Evolutionary conservation across 2,797 vertebrate genomes (phyloP).

Genomic region (Buphagus erythrorhynchus): DNA sequence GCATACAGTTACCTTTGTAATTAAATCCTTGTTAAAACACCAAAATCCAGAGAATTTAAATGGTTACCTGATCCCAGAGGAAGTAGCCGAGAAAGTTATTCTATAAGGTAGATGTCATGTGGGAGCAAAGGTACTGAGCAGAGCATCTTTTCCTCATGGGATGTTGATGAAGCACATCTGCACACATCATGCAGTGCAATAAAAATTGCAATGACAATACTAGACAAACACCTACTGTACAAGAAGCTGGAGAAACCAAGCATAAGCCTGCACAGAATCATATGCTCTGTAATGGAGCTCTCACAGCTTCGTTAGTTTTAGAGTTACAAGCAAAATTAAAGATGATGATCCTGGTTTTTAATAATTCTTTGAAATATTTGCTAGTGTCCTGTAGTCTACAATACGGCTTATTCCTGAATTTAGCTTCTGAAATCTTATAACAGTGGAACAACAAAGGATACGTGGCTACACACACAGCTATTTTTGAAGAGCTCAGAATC

Average conservation of each 20-base stretch:
- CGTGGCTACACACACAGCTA: neutral
- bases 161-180: slow-evolving; percentile 79
- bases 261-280: slow-evolving; percentile 20
- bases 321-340: neutral
- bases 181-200: slow-evolving; percentile 73
- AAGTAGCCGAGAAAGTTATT: slow-evolving; percentile 89
- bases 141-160: slow-evolving; percentile 73
- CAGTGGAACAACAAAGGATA: neutral
- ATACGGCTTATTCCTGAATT: neutral
- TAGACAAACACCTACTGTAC: slow-evolving; percentile 68
- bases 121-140: slow-evolving; percentile 79
- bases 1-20: slow-evolving; percentile 87
- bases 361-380: neutral
- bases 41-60: slow-evolving; percentile 89
- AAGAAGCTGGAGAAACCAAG: slow-evolving; percentile 33
- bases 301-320: slow-evolving; percentile 3
- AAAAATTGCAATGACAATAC: slow-evolving; percentile 73
- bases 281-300: slow-evolving; percentile 6
- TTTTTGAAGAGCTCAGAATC: neutral
- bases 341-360: neutral
- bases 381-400: neutral
- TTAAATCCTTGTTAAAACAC: slow-evolving; percentile 89
- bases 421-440: neutral
- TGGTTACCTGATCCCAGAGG: slow-evolving; percentile 85
- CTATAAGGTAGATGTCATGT: slow-evolving; percentile 87